These are phyloP conservation scores for Bombycilla garrulus DNA, from an alignment of 2,113 vertebrate species.

Conservation along the genomic window DNA sequence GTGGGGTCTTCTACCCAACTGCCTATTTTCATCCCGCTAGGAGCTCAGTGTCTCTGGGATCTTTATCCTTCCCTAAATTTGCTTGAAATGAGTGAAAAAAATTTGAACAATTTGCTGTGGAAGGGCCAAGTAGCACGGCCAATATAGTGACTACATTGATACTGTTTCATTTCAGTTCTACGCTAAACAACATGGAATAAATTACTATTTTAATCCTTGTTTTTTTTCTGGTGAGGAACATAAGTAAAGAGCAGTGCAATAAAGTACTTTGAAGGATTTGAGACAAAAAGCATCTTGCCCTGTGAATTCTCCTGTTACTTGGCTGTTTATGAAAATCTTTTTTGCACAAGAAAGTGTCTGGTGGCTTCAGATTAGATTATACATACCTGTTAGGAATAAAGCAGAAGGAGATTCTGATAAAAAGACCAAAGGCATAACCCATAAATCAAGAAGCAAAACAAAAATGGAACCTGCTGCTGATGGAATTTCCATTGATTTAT, in stretches of 20 bases:
- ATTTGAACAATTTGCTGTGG: background rate
- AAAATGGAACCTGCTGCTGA: slow-evolving; percentile 60
- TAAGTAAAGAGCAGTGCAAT: background rate
- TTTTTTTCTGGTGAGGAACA: background rate
- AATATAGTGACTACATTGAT: background rate
- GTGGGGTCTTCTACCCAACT: background rate
- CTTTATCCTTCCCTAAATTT: background rate
- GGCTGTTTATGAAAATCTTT: slow-evolving; percentile 27
- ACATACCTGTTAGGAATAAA: slow-evolving; percentile 36
- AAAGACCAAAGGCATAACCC: slow-evolving; percentile 52
- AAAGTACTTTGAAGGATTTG: background rate
- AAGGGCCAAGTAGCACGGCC: background rate
- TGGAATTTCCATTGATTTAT: slow-evolving; percentile 69
- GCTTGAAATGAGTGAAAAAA: background rate
- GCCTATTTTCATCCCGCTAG: background rate
- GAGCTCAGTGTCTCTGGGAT: background rate
- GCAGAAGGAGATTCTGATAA: slow-evolving; percentile 48
- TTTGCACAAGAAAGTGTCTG: background rate
- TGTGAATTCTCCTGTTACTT: background rate
- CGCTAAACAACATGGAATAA: background rate
- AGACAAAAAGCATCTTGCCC: background rate
- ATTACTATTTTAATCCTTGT: background rate
- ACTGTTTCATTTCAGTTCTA: background rate
- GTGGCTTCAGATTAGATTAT: slow-evolving; percentile 51
- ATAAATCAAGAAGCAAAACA: slow-evolving; percentile 52